Evolutionary conservation across 2,113 vertebrate species (phyloP).

Genomic region (Lanius collurio): DNA sequence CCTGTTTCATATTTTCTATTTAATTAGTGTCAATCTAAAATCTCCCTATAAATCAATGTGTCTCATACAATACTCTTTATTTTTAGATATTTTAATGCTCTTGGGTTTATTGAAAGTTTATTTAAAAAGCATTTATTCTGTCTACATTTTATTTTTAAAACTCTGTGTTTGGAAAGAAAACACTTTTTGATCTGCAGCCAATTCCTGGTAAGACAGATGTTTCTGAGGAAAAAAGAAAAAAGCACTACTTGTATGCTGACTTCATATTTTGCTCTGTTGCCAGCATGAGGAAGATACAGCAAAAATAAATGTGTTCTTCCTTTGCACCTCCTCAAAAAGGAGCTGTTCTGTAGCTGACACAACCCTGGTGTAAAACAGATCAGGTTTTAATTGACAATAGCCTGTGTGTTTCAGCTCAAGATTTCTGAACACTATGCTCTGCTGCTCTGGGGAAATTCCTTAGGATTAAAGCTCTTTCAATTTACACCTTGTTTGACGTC

Average conservation of each 20-base stretch:
- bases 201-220: constrained; percentile 1
- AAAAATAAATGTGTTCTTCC: not conserved
- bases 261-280: not conserved
- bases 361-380: not conserved
- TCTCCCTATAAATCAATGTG: not conserved
- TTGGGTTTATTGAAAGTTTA: not conserved
- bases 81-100: not conserved
- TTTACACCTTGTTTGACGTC: not conserved
- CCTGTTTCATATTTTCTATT: not conserved
- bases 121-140: not conserved
- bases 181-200: not conserved
- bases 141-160: not conserved
- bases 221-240: not conserved
- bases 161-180: not conserved
- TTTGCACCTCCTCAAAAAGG: not conserved
- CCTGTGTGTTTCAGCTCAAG: not conserved
- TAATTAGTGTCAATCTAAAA: not conserved
- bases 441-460: not conserved
- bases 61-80: not conserved
- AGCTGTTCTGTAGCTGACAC: not conserved
- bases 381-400: not conserved
- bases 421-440: not conserved
- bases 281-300: not conserved
- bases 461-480: not conserved
- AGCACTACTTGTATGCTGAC: not conserved